Conservation (phyloP, 1,140 invertebrate genomes). For the Steinernema feltiae region DNA sequence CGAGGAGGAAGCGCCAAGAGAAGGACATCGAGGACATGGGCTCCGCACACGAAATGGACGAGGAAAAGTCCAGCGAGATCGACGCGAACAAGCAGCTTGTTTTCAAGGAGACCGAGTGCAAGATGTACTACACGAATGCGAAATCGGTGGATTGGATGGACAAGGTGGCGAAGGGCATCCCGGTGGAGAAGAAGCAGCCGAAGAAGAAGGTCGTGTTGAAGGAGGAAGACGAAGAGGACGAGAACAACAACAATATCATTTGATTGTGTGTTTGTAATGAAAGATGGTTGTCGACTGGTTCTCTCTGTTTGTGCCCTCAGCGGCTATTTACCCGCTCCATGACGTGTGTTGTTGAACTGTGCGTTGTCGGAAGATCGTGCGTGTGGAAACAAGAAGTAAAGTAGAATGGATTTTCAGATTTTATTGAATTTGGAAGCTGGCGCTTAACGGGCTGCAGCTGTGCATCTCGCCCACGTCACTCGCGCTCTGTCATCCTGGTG, state of each 20-base stretch:
- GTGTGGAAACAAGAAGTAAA: no score
- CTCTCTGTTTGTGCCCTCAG: no score
- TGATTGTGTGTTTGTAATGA: neutral
- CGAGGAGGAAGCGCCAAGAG: neutral
- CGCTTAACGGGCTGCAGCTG: no score
- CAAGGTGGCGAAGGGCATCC: neutral
- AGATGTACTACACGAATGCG: neutral
- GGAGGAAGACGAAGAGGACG: neutral
- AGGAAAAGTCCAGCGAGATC: neutral
- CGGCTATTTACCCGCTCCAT: no score
- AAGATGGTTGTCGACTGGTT: no score
- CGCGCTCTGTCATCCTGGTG: no score
- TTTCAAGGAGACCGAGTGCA: neutral
- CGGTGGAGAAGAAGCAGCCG: neutral
- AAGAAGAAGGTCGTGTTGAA: neutral
- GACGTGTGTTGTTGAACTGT: no score
- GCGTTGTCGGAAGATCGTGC: no score
- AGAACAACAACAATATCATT: neutral
- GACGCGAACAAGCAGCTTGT: neutral
- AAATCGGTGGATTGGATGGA: neutral
- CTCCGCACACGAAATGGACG: neutral
- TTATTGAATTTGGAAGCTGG: no score
- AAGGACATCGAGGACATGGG: neutral
- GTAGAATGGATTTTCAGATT: no score
- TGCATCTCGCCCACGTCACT: no score